Base-by-base conservation (phyloP, 2,888 invertebrate species). In the Acanthosepion lycidas region DNA sequence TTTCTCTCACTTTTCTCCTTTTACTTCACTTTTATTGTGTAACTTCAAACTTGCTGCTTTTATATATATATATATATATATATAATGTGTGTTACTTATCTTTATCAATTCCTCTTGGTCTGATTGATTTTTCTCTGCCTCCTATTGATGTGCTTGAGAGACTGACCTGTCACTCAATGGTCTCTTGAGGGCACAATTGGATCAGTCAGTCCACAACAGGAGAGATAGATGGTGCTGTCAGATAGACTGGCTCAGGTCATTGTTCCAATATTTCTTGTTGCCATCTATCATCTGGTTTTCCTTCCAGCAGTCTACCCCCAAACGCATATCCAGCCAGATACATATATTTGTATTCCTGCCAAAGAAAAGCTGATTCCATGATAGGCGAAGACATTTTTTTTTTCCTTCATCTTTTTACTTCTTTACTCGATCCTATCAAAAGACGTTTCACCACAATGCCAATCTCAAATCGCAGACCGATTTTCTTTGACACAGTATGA, bases 161-260 rank as follows among this genome's bases (percentile, higher is more conserved):
- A n/a, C n/a, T 78, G 78, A 78, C 78, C 78, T 78, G 78, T 78
- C 78, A 78, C 78, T 78, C 78, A 78, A n/a, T 15, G 78, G 78
- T 78, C 78, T 78, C 78, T n/a, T n/a, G 78, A 18, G 78, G 78
- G 23, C 78, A 78, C 78, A 78, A 78, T 78, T 78, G 78, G 78
- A 78, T 78, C 78, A 78, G 78, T 78, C 78, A 78, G 78, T n/a
- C n/a, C 78, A 78, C 78, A 78, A 78, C n/a, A 18, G n/a, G n/a
- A n/a, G 15, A 78, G 78, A 78, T 78, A 78, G 78, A 78, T 78
- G 78, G 12, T 78, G n/a, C n/a, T 78, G 78, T 78, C 78, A 78
- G 78, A 78, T 78, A 12, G 78, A 78, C 78, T 78, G 78, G 78
- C 78, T 23, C 59, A 23, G n/a, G 15, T 78, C 78, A 78, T 78